A percentile compares a stretch with the other conserved stretches of the same genome.
Evolutionary conservation across 2,888 invertebrate genomes (phyloP).

Genomic region (Hymenopus coronatus): DNA sequence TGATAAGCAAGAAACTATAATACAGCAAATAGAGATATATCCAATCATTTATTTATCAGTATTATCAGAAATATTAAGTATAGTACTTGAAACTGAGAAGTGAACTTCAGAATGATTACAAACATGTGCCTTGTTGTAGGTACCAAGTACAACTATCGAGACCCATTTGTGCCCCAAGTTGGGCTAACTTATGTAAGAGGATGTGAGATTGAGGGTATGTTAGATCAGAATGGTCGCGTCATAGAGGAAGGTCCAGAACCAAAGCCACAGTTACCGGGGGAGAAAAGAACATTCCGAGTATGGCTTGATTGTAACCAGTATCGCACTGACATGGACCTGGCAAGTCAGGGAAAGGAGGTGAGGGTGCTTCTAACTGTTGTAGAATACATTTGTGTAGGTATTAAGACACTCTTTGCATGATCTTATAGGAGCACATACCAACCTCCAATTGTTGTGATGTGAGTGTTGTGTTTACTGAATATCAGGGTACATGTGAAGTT

Average conservation of each 20-base stretch:
- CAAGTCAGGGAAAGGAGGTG: conserved; percentile 77
- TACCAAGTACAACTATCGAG: conserved; percentile 75
- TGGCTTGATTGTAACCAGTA: conserved; percentile 98
- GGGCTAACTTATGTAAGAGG: conserved; percentile 90
- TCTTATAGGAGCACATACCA: too few species aligned
- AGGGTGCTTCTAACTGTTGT: conserved; percentile 14
- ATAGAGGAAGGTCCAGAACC: conserved; percentile 96
- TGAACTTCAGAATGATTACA: neutral
- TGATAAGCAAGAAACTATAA: too few species aligned
- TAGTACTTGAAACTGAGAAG: neutral
- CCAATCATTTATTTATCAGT: too few species aligned
- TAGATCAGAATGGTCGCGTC: conserved; percentile 90
- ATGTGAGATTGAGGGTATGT: conserved; percentile 97
- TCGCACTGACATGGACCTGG: conserved; percentile 81
- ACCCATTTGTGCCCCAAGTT: conserved; percentile 89
- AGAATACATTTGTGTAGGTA: too few species aligned
- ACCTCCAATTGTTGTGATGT: too few species aligned
- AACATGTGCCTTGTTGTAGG: conserved; percentile 48
- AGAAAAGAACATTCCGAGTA: conserved; percentile 87
- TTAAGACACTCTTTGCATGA: too few species aligned
- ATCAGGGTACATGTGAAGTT: too few species aligned
- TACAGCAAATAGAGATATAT: too few species aligned
- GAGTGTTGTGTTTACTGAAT: too few species aligned
- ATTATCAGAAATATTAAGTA: too few species aligned
- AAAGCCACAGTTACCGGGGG: conserved; percentile 81